These are phyloP conservation scores for Poecilia wingei DNA, from an alignment of 2,797 vertebrate species.

Conservation along the genomic window DNA sequence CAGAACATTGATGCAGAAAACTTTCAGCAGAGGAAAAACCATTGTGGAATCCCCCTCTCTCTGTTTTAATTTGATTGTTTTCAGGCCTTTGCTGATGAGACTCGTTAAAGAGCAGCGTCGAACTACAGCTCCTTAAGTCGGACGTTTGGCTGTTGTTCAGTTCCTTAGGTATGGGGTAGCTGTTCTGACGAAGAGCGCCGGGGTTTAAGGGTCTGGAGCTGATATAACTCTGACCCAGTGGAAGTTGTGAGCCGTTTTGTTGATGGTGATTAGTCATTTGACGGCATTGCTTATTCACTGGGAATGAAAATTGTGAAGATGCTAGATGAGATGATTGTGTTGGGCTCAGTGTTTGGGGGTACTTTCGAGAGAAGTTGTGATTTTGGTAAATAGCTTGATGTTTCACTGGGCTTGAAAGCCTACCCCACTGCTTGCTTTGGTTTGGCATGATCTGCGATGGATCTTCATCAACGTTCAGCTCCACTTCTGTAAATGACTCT, in stretches of 20 bases:
- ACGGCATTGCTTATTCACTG: conserved; percentile 48
- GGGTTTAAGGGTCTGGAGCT: conserved; percentile 38
- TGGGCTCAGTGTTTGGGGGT: conserved; percentile 36
- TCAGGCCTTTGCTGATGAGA: conserved; percentile 42
- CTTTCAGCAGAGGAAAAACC: conserved; percentile 61
- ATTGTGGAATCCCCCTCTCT: conserved; percentile 58
- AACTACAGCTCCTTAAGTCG: conserved; percentile 36
- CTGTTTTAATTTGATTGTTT: conserved; percentile 39
- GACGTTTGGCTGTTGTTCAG: conserved; percentile 46
- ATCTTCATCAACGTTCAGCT: conserved; percentile 85
- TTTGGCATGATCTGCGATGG: conserved; percentile 65
- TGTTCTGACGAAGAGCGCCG: conserved; percentile 56
- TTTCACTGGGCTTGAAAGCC: conserved; percentile 61
- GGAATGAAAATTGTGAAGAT: conserved; percentile 45
- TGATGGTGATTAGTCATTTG: conserved; percentile 39
- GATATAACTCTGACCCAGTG: conserved; percentile 43
- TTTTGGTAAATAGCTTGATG: conserved; percentile 73
- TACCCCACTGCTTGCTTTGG: conserved; percentile 45
- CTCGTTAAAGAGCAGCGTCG: conserved; percentile 33
- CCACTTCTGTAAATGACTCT: conserved; percentile 85
- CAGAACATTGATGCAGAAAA: conserved; percentile 36
- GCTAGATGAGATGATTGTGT: conserved; percentile 27
- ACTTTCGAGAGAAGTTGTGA: conserved; percentile 48
- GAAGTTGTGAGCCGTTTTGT: conserved; percentile 44
- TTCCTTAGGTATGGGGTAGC: conserved; percentile 46